Evolutionary conservation across 2,888 invertebrate genomes (phyloP), one percentile per base, ranked within the genome.

Genomic region (Ormyrus pomaceus): DNA sequence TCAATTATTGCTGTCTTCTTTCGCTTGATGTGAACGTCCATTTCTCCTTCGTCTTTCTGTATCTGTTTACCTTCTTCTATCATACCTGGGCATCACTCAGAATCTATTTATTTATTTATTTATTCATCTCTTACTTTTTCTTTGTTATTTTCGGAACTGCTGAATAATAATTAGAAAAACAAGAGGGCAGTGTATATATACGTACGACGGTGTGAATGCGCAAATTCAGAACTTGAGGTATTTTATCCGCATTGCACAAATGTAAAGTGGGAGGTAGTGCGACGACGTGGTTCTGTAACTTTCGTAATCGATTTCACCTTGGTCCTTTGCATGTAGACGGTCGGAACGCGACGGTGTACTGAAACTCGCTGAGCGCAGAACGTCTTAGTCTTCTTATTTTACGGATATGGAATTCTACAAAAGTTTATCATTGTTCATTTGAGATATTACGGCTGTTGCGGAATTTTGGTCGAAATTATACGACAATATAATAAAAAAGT

Each of bases 261-360:
- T 59, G 51, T 58, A 65, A 56, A 65, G 19, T 51, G 45, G 45
- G 48, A 53, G 58, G 13, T 45, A 13, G 9, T 13, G 61, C 71
- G 46, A 13, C 56, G 19, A 48, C 65, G 58, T 9, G 58, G 59
- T 46, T 62, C 45, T 55, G 68, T 69, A 62, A 74, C 64, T 79
- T 77, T 74, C 58, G 56, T 74, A 79, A 74, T 79, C 62, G 71
- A 79, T 62, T 79, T 73, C 56, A 62, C 62, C 73, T 79, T 79
- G 62, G 69, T 50, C 13, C 61, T 77, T 61, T 78, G 61, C 48
- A 61, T 78, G 59, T 46, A 46, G 50, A 53, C 59, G 11, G 19
- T 5, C 48, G 51, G 6, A n/a, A 6, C 58, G 50, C 71, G 11
- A 51, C 19, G 59, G 11, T 50, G 13, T 9, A 34, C 34, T 34